Percentiles rank a stretch among this genome's conserved stretches.
Evolutionary conservation across 2,113 vertebrate genomes (phyloP).

Genomic region (Phalacrocorax aristotelis): DNA sequence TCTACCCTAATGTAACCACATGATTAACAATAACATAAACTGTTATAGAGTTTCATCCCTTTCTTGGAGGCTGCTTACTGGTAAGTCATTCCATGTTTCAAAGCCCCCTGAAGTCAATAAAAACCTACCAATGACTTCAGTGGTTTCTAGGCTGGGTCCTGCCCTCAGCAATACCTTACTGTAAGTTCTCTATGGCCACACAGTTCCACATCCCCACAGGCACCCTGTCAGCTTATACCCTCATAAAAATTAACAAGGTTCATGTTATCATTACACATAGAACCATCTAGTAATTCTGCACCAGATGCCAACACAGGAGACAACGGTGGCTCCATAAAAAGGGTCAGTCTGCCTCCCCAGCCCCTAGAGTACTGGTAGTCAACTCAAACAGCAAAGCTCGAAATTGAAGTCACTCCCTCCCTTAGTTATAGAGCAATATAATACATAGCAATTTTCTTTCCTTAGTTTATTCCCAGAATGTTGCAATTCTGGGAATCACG

Average conservation of each 20-base stretch:
- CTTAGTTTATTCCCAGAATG: neutral
- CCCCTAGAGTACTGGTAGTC: neutral
- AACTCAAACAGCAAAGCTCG: neutral
- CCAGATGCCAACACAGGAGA: neutral
- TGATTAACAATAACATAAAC: neutral
- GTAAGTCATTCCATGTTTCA: neutral
- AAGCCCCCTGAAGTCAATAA: neutral
- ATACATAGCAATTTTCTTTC: constrained; percentile 6
- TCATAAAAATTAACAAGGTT: neutral
- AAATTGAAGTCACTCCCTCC: neutral
- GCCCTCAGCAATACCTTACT: neutral
- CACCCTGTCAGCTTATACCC: neutral
- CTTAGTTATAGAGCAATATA: neutral
- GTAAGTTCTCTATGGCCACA: neutral
- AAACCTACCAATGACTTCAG: neutral
- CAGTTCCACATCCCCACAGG: neutral
- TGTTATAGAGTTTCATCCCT: neutral
- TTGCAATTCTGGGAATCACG: neutral
- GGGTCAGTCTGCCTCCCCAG: neutral
- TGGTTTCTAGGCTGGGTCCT: neutral
- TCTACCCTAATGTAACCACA: neutral
- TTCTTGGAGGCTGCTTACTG: neutral
- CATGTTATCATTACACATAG: neutral
- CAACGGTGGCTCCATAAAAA: neutral
- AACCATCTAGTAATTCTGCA: neutral